Conservation (phyloP, 2,888 invertebrate genomes). For the Halictus ligatus region DNA sequence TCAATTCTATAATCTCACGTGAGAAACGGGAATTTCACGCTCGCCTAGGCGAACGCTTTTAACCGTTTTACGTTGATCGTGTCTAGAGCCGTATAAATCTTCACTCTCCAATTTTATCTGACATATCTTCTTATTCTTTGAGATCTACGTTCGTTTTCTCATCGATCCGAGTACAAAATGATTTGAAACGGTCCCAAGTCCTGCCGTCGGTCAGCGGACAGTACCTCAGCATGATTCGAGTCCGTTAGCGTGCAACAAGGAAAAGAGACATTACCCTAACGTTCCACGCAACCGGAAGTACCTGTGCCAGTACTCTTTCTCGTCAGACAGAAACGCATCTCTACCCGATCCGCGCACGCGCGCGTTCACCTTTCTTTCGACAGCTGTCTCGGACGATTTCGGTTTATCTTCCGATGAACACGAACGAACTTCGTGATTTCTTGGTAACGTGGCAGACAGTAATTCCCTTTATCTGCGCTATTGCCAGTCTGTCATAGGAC, state of each 20-base stretch:
- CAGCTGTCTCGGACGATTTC: slow-evolving; percentile 37
- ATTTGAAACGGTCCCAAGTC: background rate
- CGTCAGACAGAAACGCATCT: slow-evolving; percentile 15
- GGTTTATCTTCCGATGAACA: slow-evolving; percentile 31
- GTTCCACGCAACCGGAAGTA: background rate
- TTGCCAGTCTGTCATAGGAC: background rate
- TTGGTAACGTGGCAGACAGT: slow-evolving; percentile 8
- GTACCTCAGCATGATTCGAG: background rate
- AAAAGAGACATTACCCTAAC: slow-evolving; percentile 1
- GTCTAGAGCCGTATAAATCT: background rate
- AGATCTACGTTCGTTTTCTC: background rate
- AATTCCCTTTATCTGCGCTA: slow-evolving; percentile 5
- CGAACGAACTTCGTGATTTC: slow-evolving; percentile 31
- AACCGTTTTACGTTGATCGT: background rate
- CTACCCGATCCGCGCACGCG: slow-evolving; percentile 9
- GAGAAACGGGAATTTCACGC: background rate
- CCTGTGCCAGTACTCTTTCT: slow-evolving; percentile 5
- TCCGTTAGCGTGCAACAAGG: background rate
- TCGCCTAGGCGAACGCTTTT: background rate
- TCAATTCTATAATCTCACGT: background rate
- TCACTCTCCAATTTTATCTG: background rate
- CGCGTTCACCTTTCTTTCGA: slow-evolving; percentile 33
- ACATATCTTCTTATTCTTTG: background rate
- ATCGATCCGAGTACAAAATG: background rate
- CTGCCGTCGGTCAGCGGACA: background rate